Percentiles rank a stretch among this genome's conserved stretches.
These are phyloP conservation scores for Salarias fasciatus DNA, from an alignment of 2,797 vertebrate genomes.

Conservation along the genomic window DNA sequence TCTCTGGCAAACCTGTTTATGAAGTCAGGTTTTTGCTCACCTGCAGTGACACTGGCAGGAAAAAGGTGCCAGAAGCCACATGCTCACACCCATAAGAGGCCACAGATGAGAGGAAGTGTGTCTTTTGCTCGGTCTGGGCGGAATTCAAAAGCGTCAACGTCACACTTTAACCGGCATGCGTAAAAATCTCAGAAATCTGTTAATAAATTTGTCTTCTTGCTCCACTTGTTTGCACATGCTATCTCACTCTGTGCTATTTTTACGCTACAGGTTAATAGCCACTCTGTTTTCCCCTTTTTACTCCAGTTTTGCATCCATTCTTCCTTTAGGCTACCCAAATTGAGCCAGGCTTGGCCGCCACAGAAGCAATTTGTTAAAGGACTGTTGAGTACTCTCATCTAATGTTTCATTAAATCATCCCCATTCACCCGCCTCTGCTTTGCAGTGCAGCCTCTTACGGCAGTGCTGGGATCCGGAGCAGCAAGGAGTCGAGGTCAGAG, in stretches of 20 bases:
- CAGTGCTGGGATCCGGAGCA: constrained; percentile 61
- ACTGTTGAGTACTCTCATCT: constrained; percentile 75
- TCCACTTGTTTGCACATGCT: constrained; percentile 17
- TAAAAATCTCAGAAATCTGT: constrained; percentile 46
- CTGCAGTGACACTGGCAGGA: constrained; percentile 14
- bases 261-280: constrained; percentile 36
- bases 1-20: constrained; percentile 35
- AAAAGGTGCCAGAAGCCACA: constrained; percentile 43
- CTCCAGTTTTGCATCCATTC: constrained; percentile 34
- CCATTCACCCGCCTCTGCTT: constrained; percentile 70
- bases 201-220: constrained; percentile 21
- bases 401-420: constrained; percentile 83
- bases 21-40: constrained; percentile 23
- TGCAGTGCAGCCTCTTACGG: constrained; percentile 76
- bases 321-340: constrained; percentile 60
- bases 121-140: constrained; percentile 31
- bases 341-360: constrained; percentile 60
- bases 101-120: constrained; percentile 34
- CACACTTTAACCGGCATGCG: constrained; percentile 30
- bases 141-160: constrained; percentile 44
- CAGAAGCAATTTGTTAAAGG: constrained; percentile 79
- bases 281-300: constrained; percentile 34
- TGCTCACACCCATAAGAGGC: constrained; percentile 45
- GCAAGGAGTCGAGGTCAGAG: constrained; percentile 55
- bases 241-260: constrained; percentile 2